Conservation (phyloP, 1,140 invertebrate genomes). For the Cyclargus thomasi region DNA sequence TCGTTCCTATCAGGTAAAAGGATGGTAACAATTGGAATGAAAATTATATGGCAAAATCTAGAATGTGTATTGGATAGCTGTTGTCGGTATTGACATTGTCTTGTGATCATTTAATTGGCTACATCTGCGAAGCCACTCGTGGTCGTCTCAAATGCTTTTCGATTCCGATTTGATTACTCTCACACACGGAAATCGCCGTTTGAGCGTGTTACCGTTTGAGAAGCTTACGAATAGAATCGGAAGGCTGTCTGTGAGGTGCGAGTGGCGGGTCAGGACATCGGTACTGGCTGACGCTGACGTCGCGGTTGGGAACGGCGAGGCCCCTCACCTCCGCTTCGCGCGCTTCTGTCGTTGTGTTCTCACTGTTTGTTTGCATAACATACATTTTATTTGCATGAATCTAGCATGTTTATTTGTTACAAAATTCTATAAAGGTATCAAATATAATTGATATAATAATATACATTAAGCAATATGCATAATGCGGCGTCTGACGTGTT, state of each 20-base stretch:
- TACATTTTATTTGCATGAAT: conserved; percentile 70
- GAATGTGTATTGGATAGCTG: conserved; percentile 61
- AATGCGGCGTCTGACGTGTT: no score
- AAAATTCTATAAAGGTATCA: conserved; percentile 5
- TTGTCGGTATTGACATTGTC: conserved; percentile 34
- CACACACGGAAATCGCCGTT: not conserved
- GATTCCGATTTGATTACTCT: not conserved
- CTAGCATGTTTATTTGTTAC: conserved; percentile 51
- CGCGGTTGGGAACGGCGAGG: conserved; percentile 33
- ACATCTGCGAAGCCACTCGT: not conserved
- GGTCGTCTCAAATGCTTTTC: not conserved
- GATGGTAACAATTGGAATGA: conserved; percentile 65
- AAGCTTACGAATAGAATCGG: not conserved
- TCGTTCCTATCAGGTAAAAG: conserved; percentile 83
- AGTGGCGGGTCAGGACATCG: not conserved
- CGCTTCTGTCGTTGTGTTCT: conserved; percentile 67
- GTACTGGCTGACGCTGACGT: not conserved
- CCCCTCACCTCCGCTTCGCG: conserved; percentile 40
- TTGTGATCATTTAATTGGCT: conserved; percentile 34
- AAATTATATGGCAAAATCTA: conserved; percentile 69
- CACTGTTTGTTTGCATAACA: conserved; percentile 63
- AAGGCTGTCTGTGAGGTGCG: not conserved
- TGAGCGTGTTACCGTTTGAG: not conserved
- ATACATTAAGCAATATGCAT: no score
- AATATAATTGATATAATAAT: not conserved